Conservation (phyloP, 2,113 vertebrate genomes). For the Bambusicola thoracicus region DNA sequence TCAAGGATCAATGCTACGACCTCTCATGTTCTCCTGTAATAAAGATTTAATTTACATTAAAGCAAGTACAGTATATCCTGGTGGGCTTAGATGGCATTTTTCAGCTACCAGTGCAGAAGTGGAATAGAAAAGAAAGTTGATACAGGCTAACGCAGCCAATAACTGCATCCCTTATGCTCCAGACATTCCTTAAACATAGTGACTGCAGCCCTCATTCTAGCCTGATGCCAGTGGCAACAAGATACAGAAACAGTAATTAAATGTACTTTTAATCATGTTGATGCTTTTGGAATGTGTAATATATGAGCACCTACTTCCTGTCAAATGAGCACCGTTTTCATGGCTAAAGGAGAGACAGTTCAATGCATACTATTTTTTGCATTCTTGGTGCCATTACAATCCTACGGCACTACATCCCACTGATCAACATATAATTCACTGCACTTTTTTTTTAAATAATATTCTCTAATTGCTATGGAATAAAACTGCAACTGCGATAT, state of each 20-base stretch:
- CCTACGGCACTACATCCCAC: not conserved
- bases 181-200: not conserved
- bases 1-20: conserved; percentile 28
- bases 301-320: not conserved
- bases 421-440: not conserved
- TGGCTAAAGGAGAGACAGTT: not conserved
- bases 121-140: not conserved
- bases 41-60: conserved; percentile 14
- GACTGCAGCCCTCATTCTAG: not conserved
- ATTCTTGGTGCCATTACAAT: not conserved
- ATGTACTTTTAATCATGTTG: not conserved
- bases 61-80: not conserved
- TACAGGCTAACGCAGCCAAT: not conserved
- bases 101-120: not conserved
- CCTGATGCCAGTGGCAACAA: not conserved
- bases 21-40: not conserved
- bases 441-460: not conserved
- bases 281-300: not conserved
- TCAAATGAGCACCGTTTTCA: not conserved
- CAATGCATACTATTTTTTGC: not conserved
- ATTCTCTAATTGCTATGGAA: not conserved
- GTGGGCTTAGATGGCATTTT: not conserved
- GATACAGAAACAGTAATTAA: not conserved
- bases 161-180: not conserved
- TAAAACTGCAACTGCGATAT: not conserved